Evolutionary conservation across 2,797 vertebrate genomes (phyloP).

Genomic region (Botia almorhae): DNA sequence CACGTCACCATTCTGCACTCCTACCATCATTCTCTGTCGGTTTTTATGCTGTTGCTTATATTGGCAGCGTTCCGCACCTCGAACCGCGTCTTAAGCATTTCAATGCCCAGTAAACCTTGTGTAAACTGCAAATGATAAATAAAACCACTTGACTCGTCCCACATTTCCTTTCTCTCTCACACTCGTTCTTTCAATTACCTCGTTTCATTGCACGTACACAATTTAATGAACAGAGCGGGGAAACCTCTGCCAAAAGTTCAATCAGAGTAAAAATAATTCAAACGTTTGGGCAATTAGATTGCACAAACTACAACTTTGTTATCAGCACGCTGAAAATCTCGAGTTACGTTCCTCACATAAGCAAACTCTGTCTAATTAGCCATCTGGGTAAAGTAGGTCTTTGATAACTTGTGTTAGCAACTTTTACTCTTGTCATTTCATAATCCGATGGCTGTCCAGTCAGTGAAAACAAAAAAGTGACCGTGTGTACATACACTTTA

Average conservation of each 20-base stretch:
- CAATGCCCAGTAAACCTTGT: not conserved
- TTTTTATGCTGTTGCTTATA: not conserved
- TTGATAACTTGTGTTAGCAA: conserved; percentile 1
- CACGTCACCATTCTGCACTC: not conserved
- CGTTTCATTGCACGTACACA: not conserved
- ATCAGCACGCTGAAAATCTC: not conserved
- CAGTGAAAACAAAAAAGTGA: not conserved
- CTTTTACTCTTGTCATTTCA: not conserved
- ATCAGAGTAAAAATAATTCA: conserved; percentile 28
- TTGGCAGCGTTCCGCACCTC: not conserved
- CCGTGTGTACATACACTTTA: not conserved
- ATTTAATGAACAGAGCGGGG: conserved; percentile 2
- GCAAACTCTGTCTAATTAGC: conserved; percentile 19
- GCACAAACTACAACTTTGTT: not conserved
- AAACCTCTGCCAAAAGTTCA: conserved; percentile 2
- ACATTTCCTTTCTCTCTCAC: conserved; percentile 49
- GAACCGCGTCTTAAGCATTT: not conserved
- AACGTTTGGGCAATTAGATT: conserved; percentile 11
- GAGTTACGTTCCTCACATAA: conserved; percentile 13
- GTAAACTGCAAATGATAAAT: not conserved
- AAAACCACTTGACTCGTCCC: not conserved
- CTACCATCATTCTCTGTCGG: not conserved
- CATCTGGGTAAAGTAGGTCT: not conserved
- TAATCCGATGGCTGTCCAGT: not conserved
- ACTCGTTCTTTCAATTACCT: conserved; percentile 1